Conservation (phyloP, 2,888 invertebrate genomes). For the Drosophila affinis region DNA sequence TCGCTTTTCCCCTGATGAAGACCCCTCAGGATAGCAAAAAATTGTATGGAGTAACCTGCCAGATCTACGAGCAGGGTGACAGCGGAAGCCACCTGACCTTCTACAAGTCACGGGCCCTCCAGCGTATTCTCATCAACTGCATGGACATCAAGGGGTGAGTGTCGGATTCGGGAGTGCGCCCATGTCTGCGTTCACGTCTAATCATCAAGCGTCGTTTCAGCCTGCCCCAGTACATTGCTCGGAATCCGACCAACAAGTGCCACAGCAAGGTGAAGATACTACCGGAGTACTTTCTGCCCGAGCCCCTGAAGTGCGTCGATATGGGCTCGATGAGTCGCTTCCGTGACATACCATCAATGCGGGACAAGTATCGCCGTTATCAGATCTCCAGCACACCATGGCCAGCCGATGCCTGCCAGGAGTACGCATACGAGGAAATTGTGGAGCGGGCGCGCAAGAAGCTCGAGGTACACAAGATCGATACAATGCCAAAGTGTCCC, state of each 20-base stretch:
- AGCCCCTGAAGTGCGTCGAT: constrained; percentile 85
- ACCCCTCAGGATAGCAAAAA: constrained; percentile 57
- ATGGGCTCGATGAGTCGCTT: constrained; percentile 84
- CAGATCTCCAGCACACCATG: constrained; percentile 86
- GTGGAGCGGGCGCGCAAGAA: constrained; percentile 82
- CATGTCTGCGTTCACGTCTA: not conserved
- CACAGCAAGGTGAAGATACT: constrained; percentile 88
- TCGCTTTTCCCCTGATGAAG: constrained; percentile 80
- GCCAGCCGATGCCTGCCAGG: constrained; percentile 88
- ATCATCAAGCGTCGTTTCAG: constrained; percentile 51
- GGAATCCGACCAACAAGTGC: constrained; percentile 83
- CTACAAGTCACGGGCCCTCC: constrained; percentile 90
- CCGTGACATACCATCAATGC: constrained; percentile 82
- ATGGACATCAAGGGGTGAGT: constrained; percentile 78
- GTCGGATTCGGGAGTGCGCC: not conserved
- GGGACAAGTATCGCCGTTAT: constrained; percentile 76
- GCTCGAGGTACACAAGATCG: constrained; percentile 79
- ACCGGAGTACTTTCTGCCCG: constrained; percentile 87
- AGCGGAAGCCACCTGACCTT: constrained; percentile 84
- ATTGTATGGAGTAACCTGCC: constrained; percentile 83
- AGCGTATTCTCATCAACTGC: constrained; percentile 86
- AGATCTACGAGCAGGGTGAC: constrained; percentile 83
- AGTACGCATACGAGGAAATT: constrained; percentile 85
- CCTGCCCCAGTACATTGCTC: constrained; percentile 78
- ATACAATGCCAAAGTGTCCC: constrained; percentile 87